phyloP scores from a whole-genome alignment of 35 echinoderm and acorn worm genomes.

The Ophioderma brevispina region DNA sequence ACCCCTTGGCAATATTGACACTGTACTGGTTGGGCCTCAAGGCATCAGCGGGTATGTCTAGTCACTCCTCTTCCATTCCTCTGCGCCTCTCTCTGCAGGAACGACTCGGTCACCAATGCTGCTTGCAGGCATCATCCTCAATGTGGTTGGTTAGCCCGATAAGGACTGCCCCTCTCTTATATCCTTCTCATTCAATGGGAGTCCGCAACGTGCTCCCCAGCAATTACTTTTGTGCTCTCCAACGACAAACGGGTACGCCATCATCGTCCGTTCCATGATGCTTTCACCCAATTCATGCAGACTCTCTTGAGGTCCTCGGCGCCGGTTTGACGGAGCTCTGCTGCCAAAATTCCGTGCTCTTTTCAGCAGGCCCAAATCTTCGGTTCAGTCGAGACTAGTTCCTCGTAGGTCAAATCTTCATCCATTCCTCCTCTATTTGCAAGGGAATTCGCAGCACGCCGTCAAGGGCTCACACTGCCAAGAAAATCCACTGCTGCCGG shows the following conservation, averaged over 20 bases:
- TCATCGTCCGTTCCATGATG: background rate
- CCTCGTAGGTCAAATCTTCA: background rate
- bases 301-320: background rate
- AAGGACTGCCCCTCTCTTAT: conserved; percentile 26
- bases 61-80: background rate
- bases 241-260: conserved; percentile 5
- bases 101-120: conserved; percentile 2
- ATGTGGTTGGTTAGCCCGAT: background rate
- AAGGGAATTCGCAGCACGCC: background rate
- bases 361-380: conserved; percentile 28
- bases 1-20: too few relatives aligned
- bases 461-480: conserved; percentile 20
- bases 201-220: too few relatives aligned
- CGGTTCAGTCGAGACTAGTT: background rate
- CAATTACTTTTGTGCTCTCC: background rate
- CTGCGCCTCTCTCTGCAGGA: background rate
- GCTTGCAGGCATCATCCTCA: conserved; percentile 43
- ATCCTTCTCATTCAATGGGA: background rate
- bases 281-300: conserved; percentile 16
- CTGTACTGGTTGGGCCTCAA: too few relatives aligned
- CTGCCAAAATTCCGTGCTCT: conserved; percentile 9
- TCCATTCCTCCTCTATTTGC: background rate
- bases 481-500: background rate
- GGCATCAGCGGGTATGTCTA: too few relatives aligned
- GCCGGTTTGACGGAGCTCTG: background rate